phyloP scores from a whole-genome alignment of 2,888 invertebrate genomes.

The Germaria angustata region DNA sequence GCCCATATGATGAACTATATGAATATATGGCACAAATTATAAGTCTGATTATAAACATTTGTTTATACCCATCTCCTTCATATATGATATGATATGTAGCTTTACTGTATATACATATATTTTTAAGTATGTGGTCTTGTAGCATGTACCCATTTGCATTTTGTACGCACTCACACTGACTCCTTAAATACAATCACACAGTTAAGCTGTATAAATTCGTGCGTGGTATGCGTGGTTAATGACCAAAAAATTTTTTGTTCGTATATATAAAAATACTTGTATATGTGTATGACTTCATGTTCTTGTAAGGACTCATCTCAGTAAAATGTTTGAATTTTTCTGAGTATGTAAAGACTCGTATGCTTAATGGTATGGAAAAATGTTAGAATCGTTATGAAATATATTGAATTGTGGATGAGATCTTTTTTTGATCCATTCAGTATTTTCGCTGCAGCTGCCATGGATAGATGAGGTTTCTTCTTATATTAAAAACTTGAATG shows the following conservation, averaged over 20 bases:
- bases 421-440: too few species aligned
- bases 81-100: neutral
- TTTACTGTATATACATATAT: neutral
- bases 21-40: constrained; percentile 41
- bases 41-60: constrained; percentile 58
- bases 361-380: too few species aligned
- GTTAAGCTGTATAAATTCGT: constrained; percentile 57
- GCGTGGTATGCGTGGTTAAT: constrained; percentile 75
- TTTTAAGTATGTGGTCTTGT: neutral
- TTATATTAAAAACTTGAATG: too few species aligned
- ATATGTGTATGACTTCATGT: neutral
- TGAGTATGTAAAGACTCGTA: too few species aligned
- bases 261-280: neutral
- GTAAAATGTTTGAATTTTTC: neutral
- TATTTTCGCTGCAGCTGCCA: too few species aligned
- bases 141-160: constrained; percentile 11
- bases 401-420: too few species aligned
- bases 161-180: neutral
- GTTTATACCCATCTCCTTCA: constrained; percentile 42
- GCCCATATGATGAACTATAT: neutral
- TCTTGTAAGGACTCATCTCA: neutral
- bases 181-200: constrained; percentile 11
- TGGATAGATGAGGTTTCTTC: too few species aligned
- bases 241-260: constrained; percentile 74
- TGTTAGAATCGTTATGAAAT: too few species aligned